Evolutionary conservation across 1,140 invertebrate species (phyloP).

Genomic region (Copidosoma floridanum): DNA sequence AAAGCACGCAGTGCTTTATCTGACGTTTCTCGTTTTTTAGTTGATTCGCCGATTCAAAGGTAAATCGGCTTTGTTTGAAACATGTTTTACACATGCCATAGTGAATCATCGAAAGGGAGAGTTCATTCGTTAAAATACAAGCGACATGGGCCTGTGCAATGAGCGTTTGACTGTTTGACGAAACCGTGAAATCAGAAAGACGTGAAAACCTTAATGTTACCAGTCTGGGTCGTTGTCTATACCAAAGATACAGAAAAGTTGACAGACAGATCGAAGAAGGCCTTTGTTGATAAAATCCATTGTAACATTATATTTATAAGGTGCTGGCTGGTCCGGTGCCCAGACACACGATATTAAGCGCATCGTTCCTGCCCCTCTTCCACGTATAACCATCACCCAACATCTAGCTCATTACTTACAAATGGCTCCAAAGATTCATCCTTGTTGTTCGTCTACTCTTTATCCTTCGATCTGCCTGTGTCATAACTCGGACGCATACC

Average conservation of each 20-base stretch:
- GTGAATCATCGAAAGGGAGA: too few relatives aligned
- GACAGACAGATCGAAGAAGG: slow-evolving; percentile 23
- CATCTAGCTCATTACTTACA: slow-evolving; percentile 36
- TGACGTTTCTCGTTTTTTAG: too few relatives aligned
- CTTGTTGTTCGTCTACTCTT: slow-evolving; percentile 12
- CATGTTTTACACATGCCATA: too few relatives aligned
- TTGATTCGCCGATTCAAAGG: too few relatives aligned
- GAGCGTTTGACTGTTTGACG: too few relatives aligned
- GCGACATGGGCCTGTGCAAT: too few relatives aligned
- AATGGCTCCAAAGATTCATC: slow-evolving; percentile 21
- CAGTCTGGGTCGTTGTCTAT: too few relatives aligned
- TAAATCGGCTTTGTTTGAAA: too few relatives aligned
- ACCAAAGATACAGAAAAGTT: slow-evolving; percentile 44
- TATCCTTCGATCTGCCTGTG: slow-evolving; percentile 23
- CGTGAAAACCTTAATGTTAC: too few relatives aligned
- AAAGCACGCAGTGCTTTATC: too few relatives aligned
- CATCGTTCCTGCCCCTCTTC: slow-evolving; percentile 16
- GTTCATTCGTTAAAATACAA: slow-evolving; percentile 39
- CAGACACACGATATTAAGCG: slow-evolving; percentile 22
- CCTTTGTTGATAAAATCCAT: slow-evolving; percentile 19
- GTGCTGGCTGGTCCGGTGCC: slow-evolving; percentile 43
- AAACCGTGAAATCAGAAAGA: too few relatives aligned
- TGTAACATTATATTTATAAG: slow-evolving; percentile 11
- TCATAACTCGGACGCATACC: slow-evolving; percentile 10
- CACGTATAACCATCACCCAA: slow-evolving; percentile 23